Conservation (phyloP, 2,888 invertebrate genomes). For the Brachynemurus nebulosus region DNA sequence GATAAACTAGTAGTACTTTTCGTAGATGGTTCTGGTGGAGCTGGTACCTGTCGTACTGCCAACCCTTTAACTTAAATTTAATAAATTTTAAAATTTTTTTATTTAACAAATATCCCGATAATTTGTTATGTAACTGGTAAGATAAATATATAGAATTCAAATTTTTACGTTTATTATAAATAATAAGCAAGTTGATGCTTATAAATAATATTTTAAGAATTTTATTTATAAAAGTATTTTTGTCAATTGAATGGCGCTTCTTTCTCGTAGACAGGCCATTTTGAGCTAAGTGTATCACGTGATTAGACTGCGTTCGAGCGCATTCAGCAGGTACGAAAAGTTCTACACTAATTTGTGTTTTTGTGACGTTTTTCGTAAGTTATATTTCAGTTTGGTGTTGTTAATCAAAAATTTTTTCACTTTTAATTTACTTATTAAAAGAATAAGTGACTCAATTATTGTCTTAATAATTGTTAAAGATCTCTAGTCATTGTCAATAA, state of each 20-base stretch:
- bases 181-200: too few relatives aligned
- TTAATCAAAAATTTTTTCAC: neutral
- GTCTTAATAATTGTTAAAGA: conserved; percentile 31
- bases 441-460: conserved; percentile 26
- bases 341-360: conserved; percentile 16
- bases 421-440: neutral
- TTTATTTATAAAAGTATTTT: too few relatives aligned
- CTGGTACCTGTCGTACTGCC: too few relatives aligned
- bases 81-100: too few relatives aligned
- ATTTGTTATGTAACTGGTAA: neutral
- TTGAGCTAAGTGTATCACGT: conserved; percentile 15
- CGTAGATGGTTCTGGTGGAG: too few relatives aligned
- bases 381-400: conserved; percentile 1
- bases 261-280: conserved; percentile 10
- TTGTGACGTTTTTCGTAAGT: conserved; percentile 6
- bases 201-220: too few relatives aligned
- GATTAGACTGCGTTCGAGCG: conserved; percentile 42
- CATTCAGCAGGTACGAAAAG: conserved; percentile 50
- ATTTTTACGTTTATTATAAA: neutral
- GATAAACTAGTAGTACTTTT: too few relatives aligned
- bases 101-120: too few relatives aligned
- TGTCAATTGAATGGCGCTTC: conserved; percentile 1
- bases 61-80: too few relatives aligned
- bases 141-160: neutral
- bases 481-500: conserved; percentile 37